Percentiles rank a stretch among this genome's conserved stretches.
Conservation (phyloP, 2,113 vertebrate genomes). For the Mesocricetus auratus region DNA sequence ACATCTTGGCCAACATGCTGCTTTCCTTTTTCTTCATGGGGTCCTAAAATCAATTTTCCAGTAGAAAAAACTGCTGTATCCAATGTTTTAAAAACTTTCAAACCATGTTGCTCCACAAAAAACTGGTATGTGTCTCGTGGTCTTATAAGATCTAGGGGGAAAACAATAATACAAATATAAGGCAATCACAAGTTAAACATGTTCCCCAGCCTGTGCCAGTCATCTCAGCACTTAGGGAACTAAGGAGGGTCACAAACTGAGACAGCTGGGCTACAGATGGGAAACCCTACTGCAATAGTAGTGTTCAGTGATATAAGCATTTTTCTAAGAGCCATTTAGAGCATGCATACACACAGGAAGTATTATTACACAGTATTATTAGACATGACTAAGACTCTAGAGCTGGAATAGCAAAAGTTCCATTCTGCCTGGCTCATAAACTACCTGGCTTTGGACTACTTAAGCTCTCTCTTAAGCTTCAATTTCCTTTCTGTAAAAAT, state of each 20-base stretch:
- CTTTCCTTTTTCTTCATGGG: constrained; percentile 87
- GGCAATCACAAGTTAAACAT: not conserved
- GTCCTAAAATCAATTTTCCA: constrained; percentile 88
- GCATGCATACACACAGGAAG: not conserved
- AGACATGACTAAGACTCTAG: not conserved
- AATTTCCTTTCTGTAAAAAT: constrained; percentile 52
- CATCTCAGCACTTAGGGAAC: not conserved
- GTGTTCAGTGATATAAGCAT: constrained; percentile 23
- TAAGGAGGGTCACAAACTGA: not conserved
- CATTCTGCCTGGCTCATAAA: not conserved
- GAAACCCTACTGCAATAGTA: not conserved
- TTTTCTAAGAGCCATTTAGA: not conserved
- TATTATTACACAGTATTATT: not conserved
- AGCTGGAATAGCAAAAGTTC: not conserved
- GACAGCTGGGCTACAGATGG: not conserved
- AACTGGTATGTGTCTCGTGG: constrained; percentile 57
- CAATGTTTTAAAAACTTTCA: constrained; percentile 86
- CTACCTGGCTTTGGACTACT: not conserved
- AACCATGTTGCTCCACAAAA: constrained; percentile 69
- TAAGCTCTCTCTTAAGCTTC: not conserved
- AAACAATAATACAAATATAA: constrained; percentile 53
- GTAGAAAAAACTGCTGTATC: constrained; percentile 85
- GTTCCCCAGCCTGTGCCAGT: not conserved
- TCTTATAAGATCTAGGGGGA: constrained; percentile 85
- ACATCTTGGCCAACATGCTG: constrained; percentile 86